These are phyloP conservation scores for Prietella phreatophila DNA, from an alignment of 2,113 vertebrate genomes.

Conservation along the genomic window DNA sequence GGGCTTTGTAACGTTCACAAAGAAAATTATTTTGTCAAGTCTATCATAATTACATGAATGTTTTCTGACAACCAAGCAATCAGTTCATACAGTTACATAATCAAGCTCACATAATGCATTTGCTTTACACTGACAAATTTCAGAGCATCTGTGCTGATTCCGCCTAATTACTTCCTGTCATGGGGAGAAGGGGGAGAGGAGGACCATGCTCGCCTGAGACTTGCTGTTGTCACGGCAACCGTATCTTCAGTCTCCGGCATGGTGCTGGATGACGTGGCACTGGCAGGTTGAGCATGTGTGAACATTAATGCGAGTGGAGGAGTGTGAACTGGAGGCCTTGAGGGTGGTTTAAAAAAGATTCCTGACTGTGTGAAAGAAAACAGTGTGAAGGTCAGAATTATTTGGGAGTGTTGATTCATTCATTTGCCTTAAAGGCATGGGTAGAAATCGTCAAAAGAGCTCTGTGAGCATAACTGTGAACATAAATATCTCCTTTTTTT, in stretches of 20 bases:
- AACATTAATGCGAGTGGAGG: slow-evolving; percentile 18
- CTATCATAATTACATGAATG: too few species aligned
- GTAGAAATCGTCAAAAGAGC: background rate
- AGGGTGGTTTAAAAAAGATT: slow-evolving; percentile 1
- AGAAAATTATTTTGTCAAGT: background rate
- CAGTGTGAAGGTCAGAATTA: background rate
- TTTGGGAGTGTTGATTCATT: slow-evolving; percentile 7
- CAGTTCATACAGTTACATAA: background rate
- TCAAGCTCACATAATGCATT: background rate
- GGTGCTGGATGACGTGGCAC: slow-evolving; percentile 17
- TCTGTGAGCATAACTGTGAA: too few species aligned
- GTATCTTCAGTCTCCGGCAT: slow-evolving; percentile 30
- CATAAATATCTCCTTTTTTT: background rate
- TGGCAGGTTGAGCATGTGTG: slow-evolving; percentile 3
- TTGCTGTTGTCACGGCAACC: slow-evolving; percentile 44
- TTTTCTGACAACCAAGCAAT: background rate
- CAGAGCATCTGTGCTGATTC: slow-evolving; percentile 47
- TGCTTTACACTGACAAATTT: slow-evolving; percentile 24
- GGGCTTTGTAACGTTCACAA: background rate
- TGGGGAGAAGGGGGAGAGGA: slow-evolving; percentile 3
- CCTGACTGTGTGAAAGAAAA: slow-evolving; percentile 18
- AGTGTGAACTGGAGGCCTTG: slow-evolving; percentile 1
- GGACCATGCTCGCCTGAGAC: slow-evolving; percentile 6
- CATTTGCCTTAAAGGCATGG: background rate
- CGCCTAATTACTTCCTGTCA: slow-evolving; percentile 52